These are phyloP conservation scores for Neotoxoptera formosana DNA, from an alignment of 1,140 invertebrate species.

Conservation along the genomic window DNA sequence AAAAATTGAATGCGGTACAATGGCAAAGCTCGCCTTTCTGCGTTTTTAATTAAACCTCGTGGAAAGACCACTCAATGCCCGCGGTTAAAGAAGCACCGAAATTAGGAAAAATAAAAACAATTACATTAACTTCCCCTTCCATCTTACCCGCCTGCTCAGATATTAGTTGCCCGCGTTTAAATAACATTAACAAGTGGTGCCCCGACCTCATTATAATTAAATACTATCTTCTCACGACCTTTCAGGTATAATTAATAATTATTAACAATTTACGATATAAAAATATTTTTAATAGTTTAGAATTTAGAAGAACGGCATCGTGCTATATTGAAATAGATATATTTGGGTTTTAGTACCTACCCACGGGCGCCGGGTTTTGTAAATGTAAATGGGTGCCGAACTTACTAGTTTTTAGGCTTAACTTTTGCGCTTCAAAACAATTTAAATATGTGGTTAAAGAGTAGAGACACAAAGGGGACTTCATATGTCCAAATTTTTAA, in stretches of 20 bases:
- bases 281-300: no score
- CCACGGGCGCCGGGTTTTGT: no score
- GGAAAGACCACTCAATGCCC: not conserved
- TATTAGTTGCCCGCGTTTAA: not conserved
- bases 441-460: no score
- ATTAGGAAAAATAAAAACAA: not conserved
- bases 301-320: no score
- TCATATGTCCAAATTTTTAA: no score
- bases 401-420: no score
- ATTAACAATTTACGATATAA: not conserved
- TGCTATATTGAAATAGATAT: no score
- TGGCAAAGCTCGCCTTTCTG: not conserved
- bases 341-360: no score
- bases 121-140: not conserved
- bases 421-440: no score
- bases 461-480: no score
- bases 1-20: not conserved
- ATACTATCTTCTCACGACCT: not conserved
- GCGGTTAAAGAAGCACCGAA: not conserved
- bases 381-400: no score
- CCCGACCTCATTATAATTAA: not conserved
- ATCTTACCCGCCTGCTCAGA: not conserved
- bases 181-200: not conserved
- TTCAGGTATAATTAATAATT: not conserved
- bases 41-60: not conserved